Conservation (phyloP, 2,113 vertebrate species). For the Podocnemis expansa region DNA sequence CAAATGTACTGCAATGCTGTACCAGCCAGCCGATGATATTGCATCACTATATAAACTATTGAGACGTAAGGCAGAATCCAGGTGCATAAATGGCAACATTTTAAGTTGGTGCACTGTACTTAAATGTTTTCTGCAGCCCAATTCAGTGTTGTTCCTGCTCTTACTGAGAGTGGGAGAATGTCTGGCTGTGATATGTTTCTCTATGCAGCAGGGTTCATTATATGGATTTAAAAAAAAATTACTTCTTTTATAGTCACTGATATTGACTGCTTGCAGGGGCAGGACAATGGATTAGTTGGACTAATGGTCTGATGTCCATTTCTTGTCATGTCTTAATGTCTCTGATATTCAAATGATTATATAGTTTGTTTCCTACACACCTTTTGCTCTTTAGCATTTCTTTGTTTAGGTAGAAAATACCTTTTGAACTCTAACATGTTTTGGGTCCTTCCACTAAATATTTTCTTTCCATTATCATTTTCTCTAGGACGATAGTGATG, state of each 20-base stretch:
- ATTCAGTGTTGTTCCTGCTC: not conserved
- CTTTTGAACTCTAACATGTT: not conserved
- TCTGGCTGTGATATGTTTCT: slow-evolving; percentile 19
- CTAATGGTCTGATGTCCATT: not conserved
- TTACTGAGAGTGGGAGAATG: not conserved
- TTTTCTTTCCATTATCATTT: slow-evolving; percentile 17
- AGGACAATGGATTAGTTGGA: slow-evolving; percentile 3
- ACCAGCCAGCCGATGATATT: not conserved
- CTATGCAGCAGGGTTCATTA: not conserved
- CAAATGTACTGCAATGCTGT: not conserved
- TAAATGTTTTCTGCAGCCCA: not conserved
- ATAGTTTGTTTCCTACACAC: not conserved
- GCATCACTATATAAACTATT: not conserved
- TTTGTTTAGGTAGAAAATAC: not conserved
- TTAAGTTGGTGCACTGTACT: not conserved
- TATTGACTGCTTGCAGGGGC: not conserved
- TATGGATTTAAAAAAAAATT: slow-evolving; percentile 22
- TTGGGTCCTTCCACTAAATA: not conserved
- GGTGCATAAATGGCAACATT: not conserved
- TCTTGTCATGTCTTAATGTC: slow-evolving; percentile 2
- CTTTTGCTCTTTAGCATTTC: not conserved
- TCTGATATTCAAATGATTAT: not conserved
- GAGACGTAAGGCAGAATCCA: not conserved
- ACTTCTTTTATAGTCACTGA: not conserved
- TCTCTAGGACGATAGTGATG: slow-evolving; percentile 97